Evolutionary conservation across 1,140 invertebrate species (phyloP).

Genomic region (Chlorops oryzae): DNA sequence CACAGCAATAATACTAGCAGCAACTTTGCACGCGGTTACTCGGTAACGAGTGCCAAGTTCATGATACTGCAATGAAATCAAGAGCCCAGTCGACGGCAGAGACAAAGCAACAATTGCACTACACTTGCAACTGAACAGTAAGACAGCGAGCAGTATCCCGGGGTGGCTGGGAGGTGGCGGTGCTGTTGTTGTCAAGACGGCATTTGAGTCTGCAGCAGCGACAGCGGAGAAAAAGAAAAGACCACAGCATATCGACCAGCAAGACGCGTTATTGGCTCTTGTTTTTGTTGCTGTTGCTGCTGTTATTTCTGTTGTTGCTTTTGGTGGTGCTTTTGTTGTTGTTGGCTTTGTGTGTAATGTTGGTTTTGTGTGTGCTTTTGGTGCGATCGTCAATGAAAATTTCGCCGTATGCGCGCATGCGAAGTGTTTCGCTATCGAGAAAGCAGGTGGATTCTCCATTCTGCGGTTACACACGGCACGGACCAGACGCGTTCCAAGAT

Average conservation of each 20-base stretch:
- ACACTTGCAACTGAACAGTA: too few relatives aligned
- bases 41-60: background rate
- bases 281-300: background rate
- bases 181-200: constrained; percentile 2
- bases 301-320: constrained; percentile 16
- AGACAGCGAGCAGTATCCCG: too few relatives aligned
- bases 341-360: background rate
- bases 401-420: constrained; percentile 30
- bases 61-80: too few relatives aligned
- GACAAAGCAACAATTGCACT: too few relatives aligned
- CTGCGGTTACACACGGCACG: constrained; percentile 46
- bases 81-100: too few relatives aligned
- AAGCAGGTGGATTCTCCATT: constrained; percentile 49
- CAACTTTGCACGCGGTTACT: background rate
- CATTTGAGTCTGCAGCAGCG: background rate
- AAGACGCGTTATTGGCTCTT: background rate
- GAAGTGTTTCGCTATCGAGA: constrained; percentile 48
- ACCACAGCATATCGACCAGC: background rate
- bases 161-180: too few relatives aligned
- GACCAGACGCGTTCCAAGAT: constrained; percentile 39
- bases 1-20: background rate
- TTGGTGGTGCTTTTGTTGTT: background rate
- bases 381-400: background rate
- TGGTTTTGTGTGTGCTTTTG: background rate
- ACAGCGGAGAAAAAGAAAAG: background rate